phyloP scores from a whole-genome alignment of 2,888 invertebrate species.

The Gymnosoma rotundatum region DNA sequence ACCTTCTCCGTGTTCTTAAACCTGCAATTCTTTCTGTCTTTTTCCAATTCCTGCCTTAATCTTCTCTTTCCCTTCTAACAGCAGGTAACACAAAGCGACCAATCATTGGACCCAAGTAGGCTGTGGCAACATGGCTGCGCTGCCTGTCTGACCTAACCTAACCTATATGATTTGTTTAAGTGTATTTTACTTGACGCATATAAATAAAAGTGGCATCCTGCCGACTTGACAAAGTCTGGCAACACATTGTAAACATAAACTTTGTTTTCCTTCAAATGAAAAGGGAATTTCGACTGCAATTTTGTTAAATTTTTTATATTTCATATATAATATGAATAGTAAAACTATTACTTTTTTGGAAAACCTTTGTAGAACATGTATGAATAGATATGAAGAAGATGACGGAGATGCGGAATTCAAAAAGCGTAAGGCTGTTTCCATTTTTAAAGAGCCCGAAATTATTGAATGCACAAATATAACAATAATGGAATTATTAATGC shows the following conservation, averaged over 20 bases:
- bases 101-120: no score
- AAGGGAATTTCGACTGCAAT: not conserved
- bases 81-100: no score
- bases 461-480: constrained; percentile 42
- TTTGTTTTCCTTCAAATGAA: constrained; percentile 26
- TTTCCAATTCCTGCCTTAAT: no score
- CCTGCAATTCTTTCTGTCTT: no score
- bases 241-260: constrained; percentile 9
- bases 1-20: no score
- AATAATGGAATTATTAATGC: constrained; percentile 79
- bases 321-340: constrained; percentile 39
- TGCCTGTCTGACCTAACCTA: no score
- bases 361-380: constrained; percentile 59
- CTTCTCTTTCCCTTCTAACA: no score
- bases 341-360: constrained; percentile 33
- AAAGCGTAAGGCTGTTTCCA: constrained; percentile 34
- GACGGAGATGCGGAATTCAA: not conserved
- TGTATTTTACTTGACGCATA: no score
- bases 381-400: constrained; percentile 46
- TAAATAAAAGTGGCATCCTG: not conserved
- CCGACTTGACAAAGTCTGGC: not conserved
- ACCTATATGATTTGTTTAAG: no score
- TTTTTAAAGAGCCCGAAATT: constrained; percentile 46
- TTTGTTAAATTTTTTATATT: constrained; percentile 4
- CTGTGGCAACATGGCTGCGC: no score